These are phyloP conservation scores for Sarcophaga carnaria DNA, from an alignment of 2,888 invertebrate genomes.

Conservation along the genomic window DNA sequence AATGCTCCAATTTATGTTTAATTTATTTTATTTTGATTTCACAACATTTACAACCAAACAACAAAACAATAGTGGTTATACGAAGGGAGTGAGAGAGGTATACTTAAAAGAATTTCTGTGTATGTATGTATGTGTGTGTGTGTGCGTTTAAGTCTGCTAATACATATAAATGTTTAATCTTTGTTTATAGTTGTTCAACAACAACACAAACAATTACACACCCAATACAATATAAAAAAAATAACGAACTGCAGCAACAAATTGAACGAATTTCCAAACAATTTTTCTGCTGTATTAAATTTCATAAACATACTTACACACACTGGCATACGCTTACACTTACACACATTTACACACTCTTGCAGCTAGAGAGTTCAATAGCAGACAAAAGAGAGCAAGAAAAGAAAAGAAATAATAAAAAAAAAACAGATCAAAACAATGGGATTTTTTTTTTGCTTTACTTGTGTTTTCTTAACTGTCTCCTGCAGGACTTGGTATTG, in stretches of 20 bases:
- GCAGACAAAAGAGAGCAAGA: neutral
- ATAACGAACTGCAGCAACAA: neutral
- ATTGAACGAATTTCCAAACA: constrained; percentile 9
- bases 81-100: neutral
- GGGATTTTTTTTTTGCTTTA: constrained; percentile 22
- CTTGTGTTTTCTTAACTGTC: neutral
- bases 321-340: neutral
- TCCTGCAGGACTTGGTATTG: constrained; percentile 37
- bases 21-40: constrained; percentile 36
- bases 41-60: neutral
- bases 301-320: constrained; percentile 1
- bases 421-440: neutral
- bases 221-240: neutral
- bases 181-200: constrained; percentile 36
- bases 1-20: constrained; percentile 19
- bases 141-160: neutral
- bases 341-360: neutral
- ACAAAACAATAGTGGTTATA: neutral
- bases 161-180: constrained; percentile 40
- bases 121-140: neutral
- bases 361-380: neutral
- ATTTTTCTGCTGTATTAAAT: constrained; percentile 22
- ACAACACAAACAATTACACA: neutral
- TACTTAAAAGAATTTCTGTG: neutral
- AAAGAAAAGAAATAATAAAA: neutral